Conservation (phyloP, 92 coral and sea anemone genomes). For the Chrysogorgia sp. region DNA sequence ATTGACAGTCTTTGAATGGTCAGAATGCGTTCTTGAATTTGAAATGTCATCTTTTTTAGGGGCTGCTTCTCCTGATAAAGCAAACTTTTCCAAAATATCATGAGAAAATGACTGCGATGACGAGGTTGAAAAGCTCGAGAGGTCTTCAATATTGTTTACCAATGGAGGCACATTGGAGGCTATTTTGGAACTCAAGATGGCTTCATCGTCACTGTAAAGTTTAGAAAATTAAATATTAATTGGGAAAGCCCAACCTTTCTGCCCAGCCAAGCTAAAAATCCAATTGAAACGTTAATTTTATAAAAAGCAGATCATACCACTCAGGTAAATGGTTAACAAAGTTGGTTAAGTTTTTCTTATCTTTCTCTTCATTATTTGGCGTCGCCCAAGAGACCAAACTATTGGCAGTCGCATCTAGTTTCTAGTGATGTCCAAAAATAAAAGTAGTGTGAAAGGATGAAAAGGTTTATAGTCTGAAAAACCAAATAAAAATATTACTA, state of each 20-base stretch:
- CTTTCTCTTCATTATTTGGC: background rate
- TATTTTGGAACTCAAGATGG: conserved; percentile 37
- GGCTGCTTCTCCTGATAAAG: background rate
- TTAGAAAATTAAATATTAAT: background rate
- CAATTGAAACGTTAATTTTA: too few species aligned
- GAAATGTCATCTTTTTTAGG: background rate
- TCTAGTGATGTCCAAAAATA: background rate
- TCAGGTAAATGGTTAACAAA: conserved; percentile 36
- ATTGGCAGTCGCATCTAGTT: background rate
- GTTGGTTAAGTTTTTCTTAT: conserved; percentile 18
- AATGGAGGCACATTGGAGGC: conserved; percentile 2
- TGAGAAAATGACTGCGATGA: conserved; percentile 1
- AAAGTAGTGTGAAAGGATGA: too few species aligned
- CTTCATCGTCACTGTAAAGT: conserved; percentile 41
- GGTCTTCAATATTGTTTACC: background rate
- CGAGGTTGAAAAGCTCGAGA: conserved; percentile 9
- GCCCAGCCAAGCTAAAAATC: too few species aligned
- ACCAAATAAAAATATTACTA: too few species aligned
- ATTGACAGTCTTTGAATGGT: background rate
- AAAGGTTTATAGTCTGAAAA: too few species aligned
- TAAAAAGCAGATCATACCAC: conserved; percentile 6
- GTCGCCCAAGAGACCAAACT: conserved; percentile 28
- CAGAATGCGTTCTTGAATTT: background rate
- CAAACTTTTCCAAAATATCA: background rate
- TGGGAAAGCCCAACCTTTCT: background rate